Conservation (phyloP, 2,888 invertebrate genomes). For the Entomobrya proxima region DNA sequence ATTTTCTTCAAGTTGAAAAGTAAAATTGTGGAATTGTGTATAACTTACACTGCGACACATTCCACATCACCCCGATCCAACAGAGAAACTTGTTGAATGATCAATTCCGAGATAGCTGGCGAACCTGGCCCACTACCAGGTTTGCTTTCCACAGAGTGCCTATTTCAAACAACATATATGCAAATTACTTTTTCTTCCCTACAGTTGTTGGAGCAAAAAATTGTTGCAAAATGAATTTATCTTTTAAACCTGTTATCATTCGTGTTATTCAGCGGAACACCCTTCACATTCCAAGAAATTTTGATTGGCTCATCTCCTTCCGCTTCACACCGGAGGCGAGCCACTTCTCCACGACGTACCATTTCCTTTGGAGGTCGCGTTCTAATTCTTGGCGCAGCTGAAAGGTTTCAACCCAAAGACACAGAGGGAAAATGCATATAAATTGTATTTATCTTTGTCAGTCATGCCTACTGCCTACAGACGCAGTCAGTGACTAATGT, state of each 20-base stretch:
- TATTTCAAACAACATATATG: not conserved
- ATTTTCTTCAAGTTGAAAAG: too few species aligned
- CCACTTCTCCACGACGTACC: slow-evolving; percentile 75
- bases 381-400: slow-evolving; percentile 69
- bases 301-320: slow-evolving; percentile 76
- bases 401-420: not conserved
- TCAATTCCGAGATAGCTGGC: slow-evolving; percentile 79
- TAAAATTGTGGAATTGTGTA: too few species aligned
- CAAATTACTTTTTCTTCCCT: not conserved
- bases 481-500: not conserved
- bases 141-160: slow-evolving; percentile 47
- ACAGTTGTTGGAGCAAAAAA: not conserved
- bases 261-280: slow-evolving; percentile 76
- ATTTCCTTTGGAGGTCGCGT: slow-evolving; percentile 75
- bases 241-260: slow-evolving; percentile 65
- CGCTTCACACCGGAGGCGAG: slow-evolving; percentile 76
- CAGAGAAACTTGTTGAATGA: slow-evolving; percentile 80
- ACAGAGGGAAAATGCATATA: not conserved
- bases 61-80: slow-evolving; percentile 81
- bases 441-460: not conserved
- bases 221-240: not conserved
- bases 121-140: slow-evolving; percentile 60
- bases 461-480: not conserved
- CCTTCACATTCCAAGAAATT: slow-evolving; percentile 76
- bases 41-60: slow-evolving; percentile 79